Percentiles rank a stretch among this genome's conserved stretches.
phyloP scores from a whole-genome alignment of 2,888 invertebrate species.

The Priocnemis perturbator region DNA sequence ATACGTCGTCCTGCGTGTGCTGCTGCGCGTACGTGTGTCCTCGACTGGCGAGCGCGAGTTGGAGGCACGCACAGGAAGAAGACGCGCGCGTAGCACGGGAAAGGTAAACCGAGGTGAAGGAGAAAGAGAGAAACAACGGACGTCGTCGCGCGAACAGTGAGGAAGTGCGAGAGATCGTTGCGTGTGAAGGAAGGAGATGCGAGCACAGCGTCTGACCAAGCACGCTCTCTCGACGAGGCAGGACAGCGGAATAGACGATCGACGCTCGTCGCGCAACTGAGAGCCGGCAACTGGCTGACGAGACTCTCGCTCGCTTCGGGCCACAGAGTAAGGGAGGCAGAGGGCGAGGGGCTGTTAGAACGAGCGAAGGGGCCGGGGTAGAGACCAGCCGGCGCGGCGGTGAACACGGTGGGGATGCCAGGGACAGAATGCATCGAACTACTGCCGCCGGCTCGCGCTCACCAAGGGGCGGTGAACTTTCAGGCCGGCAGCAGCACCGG shows the following conservation, averaged over 20 bases:
- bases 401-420: slow-evolving; percentile 6
- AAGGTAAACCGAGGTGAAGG: too few relatives aligned
- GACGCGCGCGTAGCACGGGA: slow-evolving; percentile 7
- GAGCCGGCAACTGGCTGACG: slow-evolving; percentile 9
- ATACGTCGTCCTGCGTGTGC: too few relatives aligned
- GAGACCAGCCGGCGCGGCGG: too few relatives aligned
- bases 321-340: slow-evolving; percentile 12
- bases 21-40: slow-evolving; percentile 21
- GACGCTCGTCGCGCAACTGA: slow-evolving; percentile 56
- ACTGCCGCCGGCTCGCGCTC: slow-evolving; percentile 34
- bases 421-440: slow-evolving; percentile 40
- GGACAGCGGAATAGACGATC: slow-evolving; percentile 29
- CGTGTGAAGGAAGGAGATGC: too few relatives aligned
- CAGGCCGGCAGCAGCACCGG: too few relatives aligned
- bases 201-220: too few relatives aligned
- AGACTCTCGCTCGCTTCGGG: slow-evolving; percentile 19
- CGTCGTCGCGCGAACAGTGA: too few relatives aligned
- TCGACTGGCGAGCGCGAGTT: slow-evolving; percentile 17
- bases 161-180: too few relatives aligned
- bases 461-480: slow-evolving; percentile 43
- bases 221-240: neutral
- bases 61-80: slow-evolving; percentile 24
- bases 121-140: too few relatives aligned
- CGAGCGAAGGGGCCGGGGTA: neutral
- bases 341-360: neutral